These are phyloP conservation scores for Rhogogaster chlorosoma DNA, from an alignment of 2,888 invertebrate genomes.

Conservation along the genomic window DNA sequence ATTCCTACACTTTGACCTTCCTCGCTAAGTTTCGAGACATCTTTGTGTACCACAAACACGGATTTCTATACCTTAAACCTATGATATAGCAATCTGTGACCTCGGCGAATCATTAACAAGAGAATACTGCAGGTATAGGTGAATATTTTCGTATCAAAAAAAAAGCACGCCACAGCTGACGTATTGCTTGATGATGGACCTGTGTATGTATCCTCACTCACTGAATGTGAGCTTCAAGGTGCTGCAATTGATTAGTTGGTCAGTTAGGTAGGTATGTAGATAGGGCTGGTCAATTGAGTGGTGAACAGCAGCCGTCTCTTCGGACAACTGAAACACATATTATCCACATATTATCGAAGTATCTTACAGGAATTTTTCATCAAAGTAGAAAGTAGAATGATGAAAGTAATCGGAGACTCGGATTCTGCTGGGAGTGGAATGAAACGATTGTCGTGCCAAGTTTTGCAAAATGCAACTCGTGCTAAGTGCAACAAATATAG, in stretches of 20 bases:
- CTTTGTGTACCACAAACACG: background rate
- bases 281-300: background rate
- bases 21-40: background rate
- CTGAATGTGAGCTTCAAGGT: background rate
- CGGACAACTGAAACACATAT: conserved; percentile 23
- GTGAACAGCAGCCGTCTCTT: background rate
- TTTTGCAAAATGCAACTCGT: background rate
- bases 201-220: background rate
- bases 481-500: conserved; percentile 60
- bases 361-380: background rate
- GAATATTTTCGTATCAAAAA: background rate
- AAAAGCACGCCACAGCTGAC: background rate
- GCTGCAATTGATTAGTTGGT: background rate
- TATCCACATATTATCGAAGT: background rate
- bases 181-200: background rate
- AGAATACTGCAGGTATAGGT: background rate
- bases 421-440: background rate
- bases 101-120: background rate
- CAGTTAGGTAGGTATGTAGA: background rate
- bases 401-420: background rate
- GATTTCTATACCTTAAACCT: background rate
- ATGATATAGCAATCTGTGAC: background rate
- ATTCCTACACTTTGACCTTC: background rate
- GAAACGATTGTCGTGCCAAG: background rate
- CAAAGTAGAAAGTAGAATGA: background rate